Evolutionary conservation across 23 tunicate species (phyloP).

Genomic region (Botrylloides violaceus): DNA sequence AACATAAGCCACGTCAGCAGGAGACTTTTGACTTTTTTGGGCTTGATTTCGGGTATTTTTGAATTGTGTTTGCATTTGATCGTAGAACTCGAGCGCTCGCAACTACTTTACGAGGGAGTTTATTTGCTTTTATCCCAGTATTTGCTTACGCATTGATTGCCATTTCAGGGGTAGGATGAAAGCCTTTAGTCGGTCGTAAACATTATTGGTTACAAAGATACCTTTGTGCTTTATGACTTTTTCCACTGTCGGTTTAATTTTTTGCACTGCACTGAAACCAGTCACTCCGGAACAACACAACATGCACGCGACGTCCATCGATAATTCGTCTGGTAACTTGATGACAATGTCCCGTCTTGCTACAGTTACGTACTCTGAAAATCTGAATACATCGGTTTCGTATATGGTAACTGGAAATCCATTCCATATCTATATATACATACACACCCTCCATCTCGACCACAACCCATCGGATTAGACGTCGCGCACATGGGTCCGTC

Average conservation of each 20-base stretch:
- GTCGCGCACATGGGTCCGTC: not conserved
- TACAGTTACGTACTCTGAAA: constrained; percentile 32
- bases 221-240: constrained; percentile 11
- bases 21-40: too few species aligned
- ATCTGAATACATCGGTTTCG: too few species aligned
- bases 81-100: too few species aligned
- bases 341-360: constrained; percentile 9
- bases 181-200: not conserved
- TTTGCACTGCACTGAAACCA: constrained; percentile 36
- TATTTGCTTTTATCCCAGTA: too few species aligned
- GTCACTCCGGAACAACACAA: constrained; percentile 47
- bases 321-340: constrained; percentile 28
- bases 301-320: constrained; percentile 50
- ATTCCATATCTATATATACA: not conserved
- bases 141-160: too few species aligned
- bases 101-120: too few species aligned
- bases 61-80: too few species aligned
- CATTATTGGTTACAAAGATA: not conserved
- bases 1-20: too few species aligned
- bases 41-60: too few species aligned
- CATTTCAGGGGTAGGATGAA: not conserved
- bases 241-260: constrained; percentile 15
- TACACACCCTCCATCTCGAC: not conserved
- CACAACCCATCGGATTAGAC: not conserved
- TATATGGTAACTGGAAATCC: not conserved